Conservation (phyloP, 2,797 vertebrate genomes). For the Chaetophractus vellerosus region DNA sequence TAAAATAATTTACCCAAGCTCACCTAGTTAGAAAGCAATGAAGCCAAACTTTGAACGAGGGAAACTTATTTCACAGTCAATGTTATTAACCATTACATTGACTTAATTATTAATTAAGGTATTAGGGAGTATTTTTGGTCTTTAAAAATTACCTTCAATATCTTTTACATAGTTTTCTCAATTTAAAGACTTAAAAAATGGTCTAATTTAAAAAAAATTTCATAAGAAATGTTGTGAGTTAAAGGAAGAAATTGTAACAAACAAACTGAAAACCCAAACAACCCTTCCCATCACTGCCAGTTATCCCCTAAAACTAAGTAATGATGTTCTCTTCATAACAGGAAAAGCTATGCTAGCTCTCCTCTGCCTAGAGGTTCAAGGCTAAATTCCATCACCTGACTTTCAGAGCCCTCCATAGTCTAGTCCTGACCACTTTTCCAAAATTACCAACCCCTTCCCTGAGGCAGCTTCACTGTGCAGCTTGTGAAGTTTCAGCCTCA, state of each 20-base stretch:
- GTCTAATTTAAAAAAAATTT: background rate
- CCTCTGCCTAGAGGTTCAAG: background rate
- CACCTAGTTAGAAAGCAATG: background rate
- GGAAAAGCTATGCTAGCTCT: background rate
- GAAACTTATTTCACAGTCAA: background rate
- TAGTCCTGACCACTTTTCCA: background rate
- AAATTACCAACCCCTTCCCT: background rate
- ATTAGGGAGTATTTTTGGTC: background rate
- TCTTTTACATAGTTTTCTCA: background rate
- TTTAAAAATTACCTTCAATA: background rate
- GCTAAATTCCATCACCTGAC: no score
- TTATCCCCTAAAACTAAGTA: background rate
- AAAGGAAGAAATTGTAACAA: slow-evolving; percentile 16
- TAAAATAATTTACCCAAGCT: slow-evolving; percentile 1
- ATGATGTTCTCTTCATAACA: background rate
- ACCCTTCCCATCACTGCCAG: background rate
- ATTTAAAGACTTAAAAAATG: background rate
- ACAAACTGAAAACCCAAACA: background rate
- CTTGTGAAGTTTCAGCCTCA: background rate
- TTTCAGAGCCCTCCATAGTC: background rate
- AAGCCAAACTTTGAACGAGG: background rate
- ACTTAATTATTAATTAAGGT: background rate
- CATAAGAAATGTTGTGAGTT: background rate
- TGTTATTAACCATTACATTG: background rate
- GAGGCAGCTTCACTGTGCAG: no score